Base-by-base conservation (phyloP, 1,140 invertebrate genomes). In the Drosophila carrolli region DNA sequence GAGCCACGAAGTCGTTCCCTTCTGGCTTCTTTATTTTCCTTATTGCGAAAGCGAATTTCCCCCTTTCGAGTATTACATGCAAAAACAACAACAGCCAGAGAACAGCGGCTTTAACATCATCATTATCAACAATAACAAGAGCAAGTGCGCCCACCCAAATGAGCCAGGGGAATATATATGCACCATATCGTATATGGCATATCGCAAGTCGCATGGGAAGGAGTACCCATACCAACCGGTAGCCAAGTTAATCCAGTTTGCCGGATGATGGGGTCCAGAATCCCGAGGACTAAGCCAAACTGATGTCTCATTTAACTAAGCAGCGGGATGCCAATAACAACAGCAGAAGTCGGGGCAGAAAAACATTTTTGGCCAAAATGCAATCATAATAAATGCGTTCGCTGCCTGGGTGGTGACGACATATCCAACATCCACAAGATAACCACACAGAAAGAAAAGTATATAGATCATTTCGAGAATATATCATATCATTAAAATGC, bases 241-340 rank as follows among this genome's bases (percentile, higher is more conserved):
- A 86, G 79, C 78, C 61, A 41, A 37, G 51, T 46, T 71, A 71
- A 71, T 71, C 72, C 73, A 75, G 60, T 75, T 66, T 23, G 27
- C 54, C 32, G 27, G 44, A 29, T 51, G 53, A 56, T 66, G 27
- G 63, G 38, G 41, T 19, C 50, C 9, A 46, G 41, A 63, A 19
- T 41, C 35, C 54, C 29, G 35, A 46, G 10, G 47, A 53, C 38
- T 68, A 66, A 68, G 23, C 57, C 66, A 75, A 71, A 72, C 65
- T 88, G 83, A 88, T 88, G 84, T 89, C 83, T 88, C 84, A 89
- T 86, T 86, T 86, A 88, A 74, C 79, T 88, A 86, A 86, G 83
- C 83, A 79, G 83, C 83, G 75, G 82, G 75, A 65, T 40, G 68
- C 75, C 75, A 70, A 47, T 43, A 54, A 50, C 54, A 65, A 51